A percentile compares a stretch with the other conserved stretches of the same genome.
Evolutionary conservation across 1,140 invertebrate species (phyloP).

Genomic region (Drosophila varians): DNA sequence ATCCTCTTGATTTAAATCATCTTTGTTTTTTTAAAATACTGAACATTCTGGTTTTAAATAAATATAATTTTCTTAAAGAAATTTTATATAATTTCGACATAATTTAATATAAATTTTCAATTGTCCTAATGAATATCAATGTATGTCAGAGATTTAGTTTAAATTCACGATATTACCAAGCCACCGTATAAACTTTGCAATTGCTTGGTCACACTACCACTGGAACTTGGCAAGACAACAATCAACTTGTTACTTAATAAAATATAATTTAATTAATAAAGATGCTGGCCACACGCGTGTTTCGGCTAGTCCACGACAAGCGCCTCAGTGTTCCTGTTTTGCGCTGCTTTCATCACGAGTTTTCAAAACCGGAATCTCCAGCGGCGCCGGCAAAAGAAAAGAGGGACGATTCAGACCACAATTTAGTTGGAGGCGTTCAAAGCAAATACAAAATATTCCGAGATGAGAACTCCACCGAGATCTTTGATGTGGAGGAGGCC

Average conservation of each 20-base stretch:
- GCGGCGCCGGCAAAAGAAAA: not conserved
- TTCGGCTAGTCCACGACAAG: slow-evolving; percentile 62
- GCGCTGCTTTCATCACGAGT: slow-evolving; percentile 77
- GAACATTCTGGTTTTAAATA: no score
- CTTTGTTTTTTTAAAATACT: no score
- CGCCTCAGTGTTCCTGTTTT: slow-evolving; percentile 62
- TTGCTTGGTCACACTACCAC: no score
- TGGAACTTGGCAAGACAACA: no score
- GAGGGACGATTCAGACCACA: slow-evolving; percentile 9
- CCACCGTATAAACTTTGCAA: no score
- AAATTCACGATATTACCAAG: no score
- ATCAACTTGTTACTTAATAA: slow-evolving; percentile 29
- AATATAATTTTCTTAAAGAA: no score
- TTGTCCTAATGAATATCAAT: no score
- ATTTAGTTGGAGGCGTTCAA: slow-evolving; percentile 51
- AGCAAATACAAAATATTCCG: slow-evolving; percentile 80
- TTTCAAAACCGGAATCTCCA: slow-evolving; percentile 40
- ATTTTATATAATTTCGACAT: no score
- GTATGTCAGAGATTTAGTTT: no score
- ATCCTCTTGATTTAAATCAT: no score
- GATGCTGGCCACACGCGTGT: slow-evolving; percentile 62
- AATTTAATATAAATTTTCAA: no score
- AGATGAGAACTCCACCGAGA: slow-evolving; percentile 86
- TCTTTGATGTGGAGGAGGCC: slow-evolving; percentile 88
- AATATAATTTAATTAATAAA: slow-evolving; percentile 16